Evolutionary conservation across 2,888 invertebrate genomes (phyloP), one percentile per base, ranked within the genome.

Genomic region (Drosophila seclusa): DNA sequence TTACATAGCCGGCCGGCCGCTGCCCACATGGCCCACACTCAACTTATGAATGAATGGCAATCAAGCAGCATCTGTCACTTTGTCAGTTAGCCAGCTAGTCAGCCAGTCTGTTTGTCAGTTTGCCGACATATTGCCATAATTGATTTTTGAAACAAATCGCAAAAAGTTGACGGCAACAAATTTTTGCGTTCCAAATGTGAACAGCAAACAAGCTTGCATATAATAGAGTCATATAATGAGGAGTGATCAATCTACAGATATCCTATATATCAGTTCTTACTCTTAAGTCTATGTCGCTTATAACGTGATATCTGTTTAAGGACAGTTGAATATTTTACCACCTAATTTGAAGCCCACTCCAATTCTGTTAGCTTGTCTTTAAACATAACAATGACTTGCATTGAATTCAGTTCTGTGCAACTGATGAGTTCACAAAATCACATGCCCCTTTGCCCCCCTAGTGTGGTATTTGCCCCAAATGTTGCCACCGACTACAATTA

Each of bases 1-100:
- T 87, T 87, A 87, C 82, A 74, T 87, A 84, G 90, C 90, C 78
- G 82, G 81, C 89, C 82, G 89, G 89, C 76, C 73, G 72, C 87
- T 82, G 66, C 85, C 90, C 89, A 89, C 85, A 90, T 86, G 72
- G 52, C 64, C 73, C 63, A 49, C 73, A 73, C 72, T 83, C 67
- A 68, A 81, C 49, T 78, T 78, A 89, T 83, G 89, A 84, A 84
- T 72, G 90, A 87, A 87, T 71, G 76, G 60, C 83, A 86, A 72
- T 73, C 78, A 70, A 63, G 70, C 70, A 42, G 70, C 50, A 58
- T 68, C 80, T 63, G 60, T 53, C 73, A 64, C 36, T 63, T 68
- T 36, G 40, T 55, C 55, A 29, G 27, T 38, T 34, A 34, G 45
- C 24, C 45, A 45, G 45, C 45, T 45, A 45, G 45, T 8, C 38